Base-by-base conservation (phyloP, 2,888 invertebrate species). In the Oligia latruncula region DNA sequence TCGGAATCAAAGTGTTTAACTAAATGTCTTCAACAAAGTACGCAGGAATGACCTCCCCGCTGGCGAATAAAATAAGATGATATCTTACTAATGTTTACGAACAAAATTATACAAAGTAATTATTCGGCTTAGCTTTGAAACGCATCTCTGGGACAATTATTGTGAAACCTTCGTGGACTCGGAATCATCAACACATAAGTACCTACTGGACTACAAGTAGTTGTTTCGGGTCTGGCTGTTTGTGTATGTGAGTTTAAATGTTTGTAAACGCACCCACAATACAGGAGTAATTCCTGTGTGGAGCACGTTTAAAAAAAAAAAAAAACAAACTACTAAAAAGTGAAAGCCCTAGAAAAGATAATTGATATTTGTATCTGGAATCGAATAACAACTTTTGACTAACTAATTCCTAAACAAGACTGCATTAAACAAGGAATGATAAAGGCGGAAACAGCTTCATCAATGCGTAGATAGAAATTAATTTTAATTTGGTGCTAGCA, bases 61-160 rank as follows among this genome's bases (percentile, higher is more conserved):
- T 90, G 80, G 89, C 88, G 86, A 82, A 88, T 87, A 90, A 91
- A 90, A 89, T 88, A 86, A 92, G 92, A 93, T 92, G 88, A 90
- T 91, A 93, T 92, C 92, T 92, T 90, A 87, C 88, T 90, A 90
- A 92, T 93, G 92, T 93, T 93, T 93, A 92, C 91, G 88, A 89
- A 92, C 92, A 90, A 91, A 93, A 92, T 90, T 90, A 89, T 90
- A 88, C 90, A 90, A 87, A 81, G 88, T 85, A 86, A 91, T 89
- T 88, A 90, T 89, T 92, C 80, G 84, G 82, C 65, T 80, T 87
- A 81, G 82, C 85, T 81, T 80, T 80, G 70, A 81, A 72, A 85
- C 74, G 81, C 86, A 86, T 83, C 83, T 87, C 82, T 72, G 83
- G 6, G 8, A 66, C 71, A 86, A 75, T 74, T 77, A 78, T 65